Evolutionary conservation across 2,113 vertebrate genomes (phyloP), one percentile per base, ranked within the genome.

Genomic region (Chrysochloris asiatica): DNA sequence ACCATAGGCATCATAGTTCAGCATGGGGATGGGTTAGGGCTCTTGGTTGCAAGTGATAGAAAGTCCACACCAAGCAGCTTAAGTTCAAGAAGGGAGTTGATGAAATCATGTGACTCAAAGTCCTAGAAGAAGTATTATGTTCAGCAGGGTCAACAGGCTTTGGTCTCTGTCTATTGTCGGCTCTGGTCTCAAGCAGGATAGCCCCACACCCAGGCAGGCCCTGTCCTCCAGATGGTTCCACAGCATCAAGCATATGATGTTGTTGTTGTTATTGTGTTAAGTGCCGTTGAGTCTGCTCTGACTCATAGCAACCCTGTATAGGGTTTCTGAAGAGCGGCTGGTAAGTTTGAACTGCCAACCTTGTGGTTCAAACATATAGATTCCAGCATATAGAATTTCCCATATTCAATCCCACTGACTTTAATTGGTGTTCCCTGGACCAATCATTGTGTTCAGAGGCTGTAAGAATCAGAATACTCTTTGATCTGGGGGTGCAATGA

Each of bases 341-440:
- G n/a, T n/a, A n/a, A n/a, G n/a, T n/a, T n/a, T n/a, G n/a, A n/a
- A n/a, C n/a, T n/a, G n/a, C n/a, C n/a, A n/a, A n/a, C n/a, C n/a
- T n/a, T n/a, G n/a, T n/a, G n/a, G n/a, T n/a, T n/a, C n/a, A n/a
- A n/a, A n/a, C n/a, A n/a, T n/a, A n/a, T n/a, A n/a, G n/a, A 52
- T 38, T 52, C 45, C 12, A 33, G 28, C 0, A 0, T 30, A 0
- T 11, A 36, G 43, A 38, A 4, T 2, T 10, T 0, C 10, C 67
- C 10, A 1, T 0, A 5, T 30, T 69, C 28, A 36, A 61, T 56
- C 26, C 47, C 38, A 5, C 36, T 6, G 38, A 33, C 22, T 90
- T 54, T 50, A 63, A 83, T 43, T 77, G 38, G 21, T 77, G 71
- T 65, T 56, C 41, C 56, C 16, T 73, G 73, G 21, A 19, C 36